Conservation (phyloP, 2,797 vertebrate species). For the Xenentodon cancila region DNA sequence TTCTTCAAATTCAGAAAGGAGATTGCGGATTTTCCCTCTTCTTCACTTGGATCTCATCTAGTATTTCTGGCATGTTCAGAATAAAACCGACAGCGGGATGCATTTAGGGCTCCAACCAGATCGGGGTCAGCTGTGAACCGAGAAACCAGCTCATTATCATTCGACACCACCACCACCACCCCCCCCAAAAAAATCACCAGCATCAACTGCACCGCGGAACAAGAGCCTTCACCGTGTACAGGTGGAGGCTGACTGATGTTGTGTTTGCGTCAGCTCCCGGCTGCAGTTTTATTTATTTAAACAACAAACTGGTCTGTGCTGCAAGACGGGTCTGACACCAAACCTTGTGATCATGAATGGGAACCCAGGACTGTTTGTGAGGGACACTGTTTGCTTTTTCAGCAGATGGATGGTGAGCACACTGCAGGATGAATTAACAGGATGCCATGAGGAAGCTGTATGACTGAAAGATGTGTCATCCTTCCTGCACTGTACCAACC, state of each 20-base stretch:
- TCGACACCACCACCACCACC: not conserved
- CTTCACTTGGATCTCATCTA: not conserved
- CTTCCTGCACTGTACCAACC: slow-evolving; percentile 37
- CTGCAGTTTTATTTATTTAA: slow-evolving; percentile 32
- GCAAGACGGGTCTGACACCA: slow-evolving; percentile 28
- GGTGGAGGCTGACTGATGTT: slow-evolving; percentile 10
- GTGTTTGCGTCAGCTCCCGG: slow-evolving; percentile 38
- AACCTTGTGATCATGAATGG: slow-evolving; percentile 35
- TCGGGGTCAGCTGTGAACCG: slow-evolving; percentile 8
- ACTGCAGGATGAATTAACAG: slow-evolving; percentile 55
- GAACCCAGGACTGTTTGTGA: slow-evolving; percentile 42
- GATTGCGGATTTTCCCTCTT: not conserved
- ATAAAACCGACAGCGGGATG: slow-evolving; percentile 8
- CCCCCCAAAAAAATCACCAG: slow-evolving; percentile 29
- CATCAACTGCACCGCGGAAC: slow-evolving; percentile 15
- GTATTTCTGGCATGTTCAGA: not conserved
- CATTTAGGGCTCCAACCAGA: slow-evolving; percentile 1
- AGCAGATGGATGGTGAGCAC: slow-evolving; percentile 52
- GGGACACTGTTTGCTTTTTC: slow-evolving; percentile 57
- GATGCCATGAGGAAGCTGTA: slow-evolving; percentile 46
- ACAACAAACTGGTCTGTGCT: slow-evolving; percentile 26
- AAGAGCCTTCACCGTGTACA: slow-evolving; percentile 17
- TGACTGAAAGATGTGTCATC: slow-evolving; percentile 62
- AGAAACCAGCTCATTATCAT: not conserved
- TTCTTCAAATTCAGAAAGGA: not conserved